Evolutionary conservation across 2,797 vertebrate genomes (phyloP), one percentile per base, ranked within the genome.

Genomic region (Anomalospiza imberbis): DNA sequence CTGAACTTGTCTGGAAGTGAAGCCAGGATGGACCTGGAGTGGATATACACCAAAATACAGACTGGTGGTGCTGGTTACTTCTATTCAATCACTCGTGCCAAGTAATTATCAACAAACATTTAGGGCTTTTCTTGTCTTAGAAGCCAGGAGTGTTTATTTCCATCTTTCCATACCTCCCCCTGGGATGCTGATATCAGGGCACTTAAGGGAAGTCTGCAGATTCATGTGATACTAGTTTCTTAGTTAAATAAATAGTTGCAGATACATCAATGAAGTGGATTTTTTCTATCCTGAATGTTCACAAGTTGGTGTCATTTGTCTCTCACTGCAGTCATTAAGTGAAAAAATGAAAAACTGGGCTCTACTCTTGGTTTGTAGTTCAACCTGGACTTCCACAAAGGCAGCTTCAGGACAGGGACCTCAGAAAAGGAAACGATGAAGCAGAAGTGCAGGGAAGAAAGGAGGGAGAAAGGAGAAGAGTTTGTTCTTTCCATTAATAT

Each of bases 401-500:
- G 60, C 60, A 26, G 22, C 47, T 73, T 63, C 68, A 71, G 72
- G 74, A 40, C 26, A 67, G 38, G 19, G 71, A 75, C 29, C 62
- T 70, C 22, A 70, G 47, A 55, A 51, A 58, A 70, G 45, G 85
- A 87, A 94, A 88, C 8, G 25, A 81, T 76, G 85, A 79, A 90
- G 81, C 75, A 90, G 47, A 54, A 88, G 63, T 34, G 44, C 60
- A 38, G 71, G 85, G 71, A 66, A 86, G 91, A 88, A 91, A 94
- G 58, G 50, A 44, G 45, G 75, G 65, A 82, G 68, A 85, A 92
- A 90, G 74, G 63, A 92, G 63, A 79, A 85, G 81, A 94, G 79
- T 78, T 95, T 89, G 95, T 95, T 97, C 94, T 91, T 94, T 89
- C 71, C 88, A 80, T 93, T 87, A 89, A 76, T 94, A 95, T 92